Percentiles rank a stretch among this genome's conserved stretches.
phyloP scores from a whole-genome alignment of 1,140 invertebrate genomes.

The Andrena cerasifolii region DNA sequence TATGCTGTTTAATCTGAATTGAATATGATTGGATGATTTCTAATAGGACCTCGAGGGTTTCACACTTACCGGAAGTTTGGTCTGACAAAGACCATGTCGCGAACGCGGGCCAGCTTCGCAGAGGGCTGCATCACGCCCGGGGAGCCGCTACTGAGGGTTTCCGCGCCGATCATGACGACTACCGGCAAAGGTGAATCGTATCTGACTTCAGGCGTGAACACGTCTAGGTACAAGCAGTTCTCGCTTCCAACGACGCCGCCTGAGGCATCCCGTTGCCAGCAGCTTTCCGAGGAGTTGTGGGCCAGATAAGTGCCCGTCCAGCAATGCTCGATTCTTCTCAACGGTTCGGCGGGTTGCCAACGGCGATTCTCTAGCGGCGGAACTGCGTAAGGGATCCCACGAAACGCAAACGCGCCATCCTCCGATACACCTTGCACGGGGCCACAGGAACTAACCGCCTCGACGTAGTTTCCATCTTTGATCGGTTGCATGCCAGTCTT shows the following conservation, averaged over 20 bases:
- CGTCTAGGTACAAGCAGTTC: constrained; percentile 91
- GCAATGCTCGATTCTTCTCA: constrained; percentile 87
- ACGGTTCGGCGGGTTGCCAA: constrained; percentile 87
- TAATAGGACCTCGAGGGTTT: too few species aligned
- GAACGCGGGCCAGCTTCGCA: constrained; percentile 86
- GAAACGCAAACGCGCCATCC: constrained; percentile 90
- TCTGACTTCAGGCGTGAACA: constrained; percentile 88
- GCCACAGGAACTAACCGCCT: constrained; percentile 90
- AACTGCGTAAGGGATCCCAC: constrained; percentile 93
- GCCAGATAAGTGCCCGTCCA: constrained; percentile 90
- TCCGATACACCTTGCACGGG: constrained; percentile 89
- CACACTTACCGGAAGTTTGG: constrained; percentile 87
- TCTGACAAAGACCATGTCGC: constrained; percentile 91
- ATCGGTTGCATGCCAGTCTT: constrained; percentile 82
- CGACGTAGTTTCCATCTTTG: constrained; percentile 87
- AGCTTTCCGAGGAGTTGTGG: constrained; percentile 86
- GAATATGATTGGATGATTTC: too few species aligned
- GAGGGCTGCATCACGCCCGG: constrained; percentile 86
- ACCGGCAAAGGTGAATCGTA: constrained; percentile 90
- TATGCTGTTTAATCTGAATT: too few species aligned
- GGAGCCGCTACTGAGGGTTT: constrained; percentile 88
- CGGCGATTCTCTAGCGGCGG: constrained; percentile 88
- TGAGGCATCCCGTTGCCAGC: constrained; percentile 86
- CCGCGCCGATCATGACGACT: constrained; percentile 91
- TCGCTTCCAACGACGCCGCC: constrained; percentile 87